phyloP scores from a whole-genome alignment of 2,888 invertebrate species.

The Allophyes oxyacanthae region DNA sequence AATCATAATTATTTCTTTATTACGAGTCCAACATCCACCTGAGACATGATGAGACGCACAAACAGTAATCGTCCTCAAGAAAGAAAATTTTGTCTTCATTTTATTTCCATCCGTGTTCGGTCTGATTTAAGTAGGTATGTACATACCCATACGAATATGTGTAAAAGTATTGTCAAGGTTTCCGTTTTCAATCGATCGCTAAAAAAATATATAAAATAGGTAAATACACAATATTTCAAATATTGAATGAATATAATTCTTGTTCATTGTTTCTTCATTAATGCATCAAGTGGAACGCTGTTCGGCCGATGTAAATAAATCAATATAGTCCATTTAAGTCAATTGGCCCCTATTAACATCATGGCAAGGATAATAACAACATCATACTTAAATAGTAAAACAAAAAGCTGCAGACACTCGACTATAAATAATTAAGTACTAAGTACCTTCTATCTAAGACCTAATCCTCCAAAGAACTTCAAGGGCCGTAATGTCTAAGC shows the following conservation, averaged over 20 bases:
- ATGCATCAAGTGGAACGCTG: conserved; percentile 5
- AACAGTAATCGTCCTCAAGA: background rate
- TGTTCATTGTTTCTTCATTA: conserved; percentile 15
- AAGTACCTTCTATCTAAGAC: conserved; percentile 10
- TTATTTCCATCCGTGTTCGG: background rate
- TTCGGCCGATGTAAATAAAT: conserved; percentile 52
- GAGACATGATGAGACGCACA: conserved; percentile 29
- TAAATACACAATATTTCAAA: too few relatives aligned
- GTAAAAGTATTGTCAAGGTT: too few relatives aligned
- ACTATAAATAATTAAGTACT: conserved; percentile 13
- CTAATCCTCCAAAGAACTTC: conserved; percentile 20
- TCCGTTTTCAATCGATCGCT: too few relatives aligned
- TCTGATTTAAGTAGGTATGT: too few relatives aligned
- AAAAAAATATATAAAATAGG: too few relatives aligned
- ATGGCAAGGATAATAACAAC: conserved; percentile 18
- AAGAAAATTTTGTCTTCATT: background rate
- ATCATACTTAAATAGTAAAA: conserved; percentile 10
- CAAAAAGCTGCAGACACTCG: conserved; percentile 3
- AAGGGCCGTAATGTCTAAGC: conserved; percentile 8
- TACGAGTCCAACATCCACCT: conserved; percentile 35
- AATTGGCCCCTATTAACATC: conserved; percentile 51
- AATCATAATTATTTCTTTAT: conserved; percentile 39
- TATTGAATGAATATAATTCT: too few relatives aligned
- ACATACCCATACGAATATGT: too few relatives aligned
- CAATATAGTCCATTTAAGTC: conserved; percentile 57